These are phyloP conservation scores for Rhadinocentrus ornatus DNA, from an alignment of 2,797 vertebrate species.

Conservation along the genomic window DNA sequence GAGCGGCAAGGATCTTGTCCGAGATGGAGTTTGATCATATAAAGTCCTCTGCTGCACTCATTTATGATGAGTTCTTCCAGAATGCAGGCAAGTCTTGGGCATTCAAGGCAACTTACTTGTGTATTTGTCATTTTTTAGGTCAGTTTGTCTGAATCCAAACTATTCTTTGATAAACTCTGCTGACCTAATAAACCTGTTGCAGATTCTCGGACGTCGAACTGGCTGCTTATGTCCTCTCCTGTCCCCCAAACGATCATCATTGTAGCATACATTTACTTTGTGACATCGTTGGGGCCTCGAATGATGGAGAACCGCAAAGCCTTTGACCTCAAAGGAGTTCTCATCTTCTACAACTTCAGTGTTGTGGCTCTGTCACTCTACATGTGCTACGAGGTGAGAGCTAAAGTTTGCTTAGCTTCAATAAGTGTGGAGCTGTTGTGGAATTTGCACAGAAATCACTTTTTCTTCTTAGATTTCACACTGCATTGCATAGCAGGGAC, in stretches of 20 bases:
- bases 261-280: conserved; percentile 90
- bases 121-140: background rate
- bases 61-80: conserved; percentile 92
- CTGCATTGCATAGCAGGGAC: background rate
- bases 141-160: background rate
- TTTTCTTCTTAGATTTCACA: background rate
- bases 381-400: conserved; percentile 93
- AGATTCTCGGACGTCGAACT: conserved; percentile 91
- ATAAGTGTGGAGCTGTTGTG: background rate
- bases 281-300: conserved; percentile 90
- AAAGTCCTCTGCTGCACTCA: conserved; percentile 84
- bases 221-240: conserved; percentile 93
- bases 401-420: background rate
- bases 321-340: conserved; percentile 89
- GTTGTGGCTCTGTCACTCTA: conserved; percentile 93
- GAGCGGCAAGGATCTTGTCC: conserved; percentile 25
- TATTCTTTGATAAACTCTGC: background rate
- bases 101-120: no score
- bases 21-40: conserved; percentile 90
- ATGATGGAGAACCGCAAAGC: conserved; percentile 97
- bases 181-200: conserved; percentile 16
- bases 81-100: conserved; percentile 86
- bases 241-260: conserved; percentile 90
- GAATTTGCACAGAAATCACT: background rate
- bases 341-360: conserved; percentile 91